A percentile compares a stretch with the other conserved stretches of the same genome.
These are phyloP conservation scores for Misgurnus anguillicaudatus DNA, from an alignment of 2,113 vertebrate genomes.

Conservation along the genomic window DNA sequence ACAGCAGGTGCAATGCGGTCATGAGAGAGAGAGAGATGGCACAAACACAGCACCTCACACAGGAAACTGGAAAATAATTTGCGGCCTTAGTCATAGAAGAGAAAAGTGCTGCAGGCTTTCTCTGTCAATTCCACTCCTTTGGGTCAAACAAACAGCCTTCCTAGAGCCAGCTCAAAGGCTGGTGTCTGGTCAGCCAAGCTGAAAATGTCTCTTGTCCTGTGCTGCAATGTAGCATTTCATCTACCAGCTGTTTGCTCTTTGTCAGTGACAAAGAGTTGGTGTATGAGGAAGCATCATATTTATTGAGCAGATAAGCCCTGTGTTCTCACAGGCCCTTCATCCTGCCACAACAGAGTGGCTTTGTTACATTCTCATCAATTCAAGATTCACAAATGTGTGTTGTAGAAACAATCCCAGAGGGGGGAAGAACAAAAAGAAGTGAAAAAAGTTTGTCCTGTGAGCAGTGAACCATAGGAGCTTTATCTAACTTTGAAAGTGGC, in stretches of 20 bases:
- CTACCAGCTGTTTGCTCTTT: constrained; percentile 79
- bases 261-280: constrained; percentile 77
- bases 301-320: constrained; percentile 75
- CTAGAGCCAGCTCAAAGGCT: constrained; percentile 75
- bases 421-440: not conserved
- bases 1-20: constrained; percentile 46
- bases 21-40: constrained; percentile 13
- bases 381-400: constrained; percentile 52
- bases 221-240: constrained; percentile 79
- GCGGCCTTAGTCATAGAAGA: constrained; percentile 50
- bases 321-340: constrained; percentile 72
- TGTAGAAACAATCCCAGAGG: constrained; percentile 42
- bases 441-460: constrained; percentile 23
- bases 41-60: constrained; percentile 51
- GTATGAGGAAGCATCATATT: constrained; percentile 80
- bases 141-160: constrained; percentile 79
- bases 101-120: constrained; percentile 60
- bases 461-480: constrained; percentile 9
- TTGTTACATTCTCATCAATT: constrained; percentile 74
- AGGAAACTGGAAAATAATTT: constrained; percentile 51
- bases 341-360: constrained; percentile 70
- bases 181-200: constrained; percentile 79
- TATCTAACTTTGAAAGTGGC: not conserved
- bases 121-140: constrained; percentile 71
- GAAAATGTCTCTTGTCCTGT: constrained; percentile 82